A percentile compares a stretch with the other conserved stretches of the same genome.
Evolutionary conservation across 2,113 vertebrate genomes (phyloP).

Genomic region (Ginglymostoma cirratum): DNA sequence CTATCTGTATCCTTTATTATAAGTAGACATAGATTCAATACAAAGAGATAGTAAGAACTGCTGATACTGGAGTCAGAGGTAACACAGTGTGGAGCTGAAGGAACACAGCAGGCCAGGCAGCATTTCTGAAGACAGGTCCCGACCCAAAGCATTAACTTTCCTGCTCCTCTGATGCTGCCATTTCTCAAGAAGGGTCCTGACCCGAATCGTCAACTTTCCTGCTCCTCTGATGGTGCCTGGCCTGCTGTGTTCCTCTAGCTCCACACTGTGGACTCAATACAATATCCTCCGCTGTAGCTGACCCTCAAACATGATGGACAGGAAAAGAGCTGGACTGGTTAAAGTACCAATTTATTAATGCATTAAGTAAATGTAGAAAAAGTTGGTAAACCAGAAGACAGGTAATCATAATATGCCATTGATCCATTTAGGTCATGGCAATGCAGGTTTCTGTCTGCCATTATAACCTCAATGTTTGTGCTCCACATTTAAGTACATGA

Average conservation of each 20-base stretch:
- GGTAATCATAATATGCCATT: not conserved
- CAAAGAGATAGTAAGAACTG: not conserved
- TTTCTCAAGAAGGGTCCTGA: too few relatives aligned
- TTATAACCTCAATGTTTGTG: not conserved
- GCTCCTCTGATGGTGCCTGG: too few relatives aligned
- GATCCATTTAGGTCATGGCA: not conserved
- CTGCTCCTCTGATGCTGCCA: too few relatives aligned
- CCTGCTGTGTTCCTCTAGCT: too few relatives aligned
- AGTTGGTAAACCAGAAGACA: not conserved
- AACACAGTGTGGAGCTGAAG: too few relatives aligned
- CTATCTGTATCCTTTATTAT: not conserved
- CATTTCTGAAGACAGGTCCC: too few relatives aligned
- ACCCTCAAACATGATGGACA: not conserved
- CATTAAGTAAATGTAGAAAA: not conserved
- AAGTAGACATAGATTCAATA: not conserved
- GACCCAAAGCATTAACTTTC: too few relatives aligned
- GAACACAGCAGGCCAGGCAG: too few relatives aligned
- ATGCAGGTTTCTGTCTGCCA: not conserved
- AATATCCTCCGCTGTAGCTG: not conserved
- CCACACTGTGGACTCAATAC: not conserved
- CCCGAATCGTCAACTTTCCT: too few relatives aligned
- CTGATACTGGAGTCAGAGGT: too few relatives aligned
- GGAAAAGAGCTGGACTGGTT: not conserved
- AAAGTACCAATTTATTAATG: not conserved
- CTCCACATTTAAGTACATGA: not conserved